Base-by-base conservation (phyloP, 2,113 vertebrate genomes). In the Oncorhynchus mykiss region DNA sequence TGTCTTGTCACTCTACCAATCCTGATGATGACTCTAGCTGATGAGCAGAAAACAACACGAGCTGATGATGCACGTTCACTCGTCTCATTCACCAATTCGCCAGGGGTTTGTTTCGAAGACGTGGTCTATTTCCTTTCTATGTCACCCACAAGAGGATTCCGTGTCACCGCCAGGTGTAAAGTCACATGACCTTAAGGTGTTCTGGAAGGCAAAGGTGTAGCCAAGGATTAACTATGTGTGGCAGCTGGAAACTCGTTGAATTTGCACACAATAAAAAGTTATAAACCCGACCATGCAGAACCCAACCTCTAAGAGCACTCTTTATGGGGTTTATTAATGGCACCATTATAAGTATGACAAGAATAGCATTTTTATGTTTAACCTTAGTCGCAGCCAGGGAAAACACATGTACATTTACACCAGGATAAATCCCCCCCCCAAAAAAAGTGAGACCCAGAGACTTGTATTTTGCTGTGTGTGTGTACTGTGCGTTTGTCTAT, bases 351-450 rank as follows among this genome's bases (percentile, higher is more conserved):
- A 66, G 64, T 27, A 29, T 22, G 45, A 82, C 65, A 82, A 82
- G 77, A 91, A 89, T 78, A 77, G 84, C 66, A 84, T 84, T 80
- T 86, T 90, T 87, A 86, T 90, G 78, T 82, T 81, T 80, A 18
- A n/a, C 22, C 51, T n/a, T 80, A 78, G 74, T 70, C 48, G 77
- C 79, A 76, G 85, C 85, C 81, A 79, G 86, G 73, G 75, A 80
- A 87, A 88, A 82, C 82, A 87, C 82, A 76, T 70, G 78, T 81
- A 83, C 82, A 80, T 87, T 88, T 83, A 85, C 59, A 80, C 88
- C 83, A 82, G 83, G 84, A 82, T 85, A 73, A 45, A 39, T 48
- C 82, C 72, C 27, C 25, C 25, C 25, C 27, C 2, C 0, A 27
- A 85, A 80, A 86, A 83, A 87, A 88, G 72, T 14, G 49, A 51